phyloP scores from a whole-genome alignment of 2,797 vertebrate genomes.

The Molossus molossus region DNA sequence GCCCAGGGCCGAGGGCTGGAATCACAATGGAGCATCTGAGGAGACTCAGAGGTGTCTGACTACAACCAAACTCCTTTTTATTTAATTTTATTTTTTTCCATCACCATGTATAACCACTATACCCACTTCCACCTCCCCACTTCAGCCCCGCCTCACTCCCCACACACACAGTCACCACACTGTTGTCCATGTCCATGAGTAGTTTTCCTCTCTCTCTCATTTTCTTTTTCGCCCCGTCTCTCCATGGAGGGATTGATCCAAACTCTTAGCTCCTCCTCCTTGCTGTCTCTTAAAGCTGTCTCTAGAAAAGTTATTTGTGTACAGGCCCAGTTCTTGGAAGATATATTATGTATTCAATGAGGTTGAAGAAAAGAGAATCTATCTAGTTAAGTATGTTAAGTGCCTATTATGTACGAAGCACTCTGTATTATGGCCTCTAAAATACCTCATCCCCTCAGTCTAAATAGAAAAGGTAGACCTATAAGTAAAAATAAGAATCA shows the following conservation, averaged over 20 bases:
- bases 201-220: too few species aligned
- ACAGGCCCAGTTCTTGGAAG: background rate
- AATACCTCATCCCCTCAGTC: background rate
- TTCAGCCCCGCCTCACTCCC: too few species aligned
- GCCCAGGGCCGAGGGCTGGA: background rate
- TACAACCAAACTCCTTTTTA: background rate
- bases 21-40: background rate
- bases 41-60: background rate
- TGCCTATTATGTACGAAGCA: background rate
- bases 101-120: too few species aligned
- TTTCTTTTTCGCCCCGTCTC: too few species aligned
- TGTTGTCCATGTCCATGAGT: too few species aligned
- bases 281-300: background rate
- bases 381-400: background rate
- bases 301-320: background rate
- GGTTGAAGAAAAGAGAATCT: background rate
- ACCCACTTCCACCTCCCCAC: too few species aligned
- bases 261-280: background rate
- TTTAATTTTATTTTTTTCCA: too few species aligned
- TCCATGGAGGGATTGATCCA: background rate
- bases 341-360: background rate
- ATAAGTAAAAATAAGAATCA: background rate
- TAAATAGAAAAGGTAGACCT: background rate
- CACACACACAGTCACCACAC: too few species aligned
- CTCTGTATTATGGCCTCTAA: background rate